Percentiles rank a stretch among this genome's conserved stretches.
These are phyloP conservation scores for Sebastes wilsoni DNA, from an alignment of 2,797 vertebrate genomes.

Conservation along the genomic window DNA sequence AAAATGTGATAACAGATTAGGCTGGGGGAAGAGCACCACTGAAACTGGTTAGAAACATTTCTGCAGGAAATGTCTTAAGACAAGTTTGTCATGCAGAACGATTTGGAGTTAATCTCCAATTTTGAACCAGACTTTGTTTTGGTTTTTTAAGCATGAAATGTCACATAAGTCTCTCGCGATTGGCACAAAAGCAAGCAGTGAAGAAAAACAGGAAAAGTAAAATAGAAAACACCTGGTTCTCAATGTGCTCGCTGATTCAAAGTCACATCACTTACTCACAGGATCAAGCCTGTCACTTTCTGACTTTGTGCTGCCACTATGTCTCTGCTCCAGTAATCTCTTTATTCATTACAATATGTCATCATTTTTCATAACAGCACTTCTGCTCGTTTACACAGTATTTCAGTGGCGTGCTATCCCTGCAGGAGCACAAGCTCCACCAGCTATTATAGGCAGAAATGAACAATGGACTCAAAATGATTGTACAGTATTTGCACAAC, in stretches of 20 bases:
- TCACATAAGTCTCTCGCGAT: conserved; percentile 9
- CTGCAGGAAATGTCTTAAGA: conserved; percentile 21
- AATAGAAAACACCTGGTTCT: conserved; percentile 71
- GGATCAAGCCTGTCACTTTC: conserved; percentile 21
- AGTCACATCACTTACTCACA: conserved; percentile 55
- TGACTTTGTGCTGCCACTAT: conserved; percentile 5
- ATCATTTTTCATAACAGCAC: not conserved
- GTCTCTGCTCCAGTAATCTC: not conserved
- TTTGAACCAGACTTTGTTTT: conserved; percentile 14
- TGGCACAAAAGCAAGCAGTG: conserved; percentile 19
- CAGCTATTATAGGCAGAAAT: conserved; percentile 2
- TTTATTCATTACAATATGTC: not conserved
- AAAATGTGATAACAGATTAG: conserved; percentile 39
- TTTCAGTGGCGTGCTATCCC: not conserved
- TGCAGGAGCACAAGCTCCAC: not conserved
- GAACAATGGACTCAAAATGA: conserved; percentile 2
- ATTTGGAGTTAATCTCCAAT: conserved; percentile 15
- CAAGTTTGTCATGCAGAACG: conserved; percentile 24
- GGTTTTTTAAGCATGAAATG: conserved; percentile 7
- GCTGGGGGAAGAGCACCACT: not conserved
- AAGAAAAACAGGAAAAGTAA: conserved; percentile 58
- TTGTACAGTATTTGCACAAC: conserved; percentile 5
- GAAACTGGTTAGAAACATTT: conserved; percentile 7
- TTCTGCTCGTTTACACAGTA: not conserved
- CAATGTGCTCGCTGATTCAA: conserved; percentile 47